Percentiles rank a stretch among this genome's conserved stretches.
These are phyloP conservation scores for Bagarius yarrelli DNA, from an alignment of 2,113 vertebrate genomes.

Conservation along the genomic window DNA sequence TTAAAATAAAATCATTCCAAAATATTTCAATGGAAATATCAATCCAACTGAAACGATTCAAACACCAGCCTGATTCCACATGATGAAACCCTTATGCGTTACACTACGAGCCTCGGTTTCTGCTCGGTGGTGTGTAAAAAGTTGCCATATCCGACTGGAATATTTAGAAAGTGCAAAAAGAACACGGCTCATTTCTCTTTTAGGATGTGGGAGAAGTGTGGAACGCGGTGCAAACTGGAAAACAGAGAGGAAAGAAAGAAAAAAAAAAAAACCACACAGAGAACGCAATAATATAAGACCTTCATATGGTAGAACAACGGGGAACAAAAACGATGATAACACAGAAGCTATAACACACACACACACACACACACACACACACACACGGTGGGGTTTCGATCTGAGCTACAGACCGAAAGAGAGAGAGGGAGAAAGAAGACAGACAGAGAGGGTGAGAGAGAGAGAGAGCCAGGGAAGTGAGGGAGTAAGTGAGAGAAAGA, in stretches of 20 bases:
- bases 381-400: background rate
- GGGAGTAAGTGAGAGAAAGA: background rate
- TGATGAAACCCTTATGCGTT: background rate
- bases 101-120: background rate
- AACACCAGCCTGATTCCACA: no score
- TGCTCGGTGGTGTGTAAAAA: background rate
- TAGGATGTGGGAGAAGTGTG: background rate
- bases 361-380: constrained; percentile 8
- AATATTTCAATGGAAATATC: no score
- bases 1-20: no score
- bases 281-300: constrained; percentile 22
- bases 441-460: background rate
- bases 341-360: constrained; percentile 16
- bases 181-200: constrained; percentile 39
- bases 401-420: background rate
- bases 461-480: background rate
- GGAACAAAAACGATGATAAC: background rate
- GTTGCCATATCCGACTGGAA: background rate
- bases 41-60: no score
- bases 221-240: constrained; percentile 16
- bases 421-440: background rate
- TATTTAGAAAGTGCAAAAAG: constrained; percentile 2
- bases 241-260: background rate
- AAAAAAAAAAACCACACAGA: no score
- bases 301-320: background rate